Evolutionary conservation across 2,113 vertebrate species (phyloP), one percentile per base, ranked within the genome.

Genomic region (Cricetomys ansorgei): DNA sequence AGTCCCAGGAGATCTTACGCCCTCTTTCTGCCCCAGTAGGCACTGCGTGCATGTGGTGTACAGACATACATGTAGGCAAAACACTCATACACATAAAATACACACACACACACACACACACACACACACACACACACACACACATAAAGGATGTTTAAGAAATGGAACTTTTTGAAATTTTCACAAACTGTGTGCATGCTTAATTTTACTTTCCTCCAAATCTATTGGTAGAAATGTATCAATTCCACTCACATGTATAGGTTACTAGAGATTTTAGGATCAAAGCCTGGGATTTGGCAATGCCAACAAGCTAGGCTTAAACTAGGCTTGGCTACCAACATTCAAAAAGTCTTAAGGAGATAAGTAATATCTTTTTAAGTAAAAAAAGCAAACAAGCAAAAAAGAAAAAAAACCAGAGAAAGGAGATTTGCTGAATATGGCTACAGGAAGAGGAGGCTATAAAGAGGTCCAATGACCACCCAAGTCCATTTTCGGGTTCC

Each of bases 141-240:
- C 27, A 43, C 27, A 75, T 45, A 75, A 75, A 75, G 72, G 13
- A 48, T 29, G 3, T 29, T 75, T 75, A 45, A 27, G 40, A 75
- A 75, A 45, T 48, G 6, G 31, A 17, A 29, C 53, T 77, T 62
- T 73, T n/a, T 34, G 43, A 13, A 85, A 57, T 64, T 94, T 29
- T 16, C 9, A 50, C 40, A 48, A 19, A 15, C 40, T 72, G 0
- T 17, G 7, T 76, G 5, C 7, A 84, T 31, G 45, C 43, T 75
- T 75, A 81, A 80, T 69, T 15, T 17, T 65, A 91, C 89, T 91
- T 79, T 91, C 64, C 45, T 75, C 85, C 48, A 57, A 69, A 83
- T 73, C 86, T 34, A 10, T 40, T n/a, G 45, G 31, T 31, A 88
- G n/a, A 88, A 91, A 34, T 84, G 23, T 48, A 62, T 72, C 19